A percentile compares a stretch with the other conserved stretches of the same genome.
phyloP scores from a whole-genome alignment of 2,797 vertebrate genomes.

The Acrocephalus scirpaceus region DNA sequence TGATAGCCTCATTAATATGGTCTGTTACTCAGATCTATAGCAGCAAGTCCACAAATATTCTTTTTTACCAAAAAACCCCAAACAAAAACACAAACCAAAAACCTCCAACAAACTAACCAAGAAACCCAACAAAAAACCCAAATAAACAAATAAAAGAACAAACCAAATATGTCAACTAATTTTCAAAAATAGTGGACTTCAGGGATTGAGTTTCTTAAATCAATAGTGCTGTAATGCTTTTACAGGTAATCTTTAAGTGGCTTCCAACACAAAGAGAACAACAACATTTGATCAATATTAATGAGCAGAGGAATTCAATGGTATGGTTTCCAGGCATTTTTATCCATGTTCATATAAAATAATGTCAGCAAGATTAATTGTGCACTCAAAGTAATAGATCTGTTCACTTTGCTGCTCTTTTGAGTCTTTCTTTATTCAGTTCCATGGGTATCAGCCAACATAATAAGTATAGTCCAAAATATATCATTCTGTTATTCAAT shows the following conservation, averaged over 20 bases:
- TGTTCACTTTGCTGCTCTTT: constrained; percentile 67
- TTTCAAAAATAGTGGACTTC: constrained; percentile 40
- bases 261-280: constrained; percentile 68
- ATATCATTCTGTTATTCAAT: neutral
- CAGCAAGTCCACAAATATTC: neutral
- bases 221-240: constrained; percentile 66
- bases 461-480: neutral
- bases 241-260: constrained; percentile 73
- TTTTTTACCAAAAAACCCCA: neutral
- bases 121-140: fast-evolving
- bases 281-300: constrained; percentile 77
- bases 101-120: neutral
- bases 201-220: constrained; percentile 51
- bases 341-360: constrained; percentile 72
- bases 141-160: neutral
- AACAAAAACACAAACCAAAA: neutral
- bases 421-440: neutral
- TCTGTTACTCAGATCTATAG: neutral
- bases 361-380: constrained; percentile 81
- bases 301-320: constrained; percentile 72
- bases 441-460: neutral
- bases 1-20: constrained; percentile 16
- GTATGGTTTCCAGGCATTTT: constrained; percentile 74
- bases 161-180: neutral
- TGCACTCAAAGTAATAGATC: constrained; percentile 69